A percentile compares a stretch with the other conserved stretches of the same genome.
Conservation (phyloP, 2,888 invertebrate genomes). For the Sarcophaga subvicina region DNA sequence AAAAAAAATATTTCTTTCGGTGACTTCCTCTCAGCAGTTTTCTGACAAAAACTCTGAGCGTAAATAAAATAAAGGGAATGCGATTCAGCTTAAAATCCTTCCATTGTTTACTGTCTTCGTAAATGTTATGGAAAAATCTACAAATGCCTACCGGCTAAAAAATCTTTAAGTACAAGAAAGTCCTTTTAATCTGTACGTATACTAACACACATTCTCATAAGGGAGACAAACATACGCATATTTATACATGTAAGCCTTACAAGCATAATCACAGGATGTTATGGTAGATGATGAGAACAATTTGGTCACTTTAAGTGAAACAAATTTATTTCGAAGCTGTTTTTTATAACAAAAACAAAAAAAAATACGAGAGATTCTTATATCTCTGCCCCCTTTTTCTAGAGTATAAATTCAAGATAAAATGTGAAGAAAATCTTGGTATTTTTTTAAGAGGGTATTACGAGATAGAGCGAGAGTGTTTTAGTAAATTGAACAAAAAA, state of each 20-base stretch:
- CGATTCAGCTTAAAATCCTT: no score
- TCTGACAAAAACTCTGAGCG: no score
- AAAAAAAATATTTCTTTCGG: no score
- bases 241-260: constrained; percentile 43
- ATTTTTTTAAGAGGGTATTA: constrained; percentile 8
- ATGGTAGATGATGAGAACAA: constrained; percentile 78
- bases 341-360: constrained; percentile 68
- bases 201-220: neutral
- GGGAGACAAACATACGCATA: neutral
- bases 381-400: constrained; percentile 23
- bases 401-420: neutral
- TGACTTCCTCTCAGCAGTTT: no score
- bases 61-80: no score
- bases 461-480: constrained; percentile 71
- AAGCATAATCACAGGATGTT: constrained; percentile 72
- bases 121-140: constrained; percentile 44
- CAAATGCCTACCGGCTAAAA: constrained; percentile 73
- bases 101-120: no score
- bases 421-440: neutral
- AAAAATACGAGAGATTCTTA: constrained; percentile 37
- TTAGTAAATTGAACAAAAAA: constrained; percentile 79
- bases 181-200: constrained; percentile 78
- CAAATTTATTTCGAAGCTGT: constrained; percentile 81
- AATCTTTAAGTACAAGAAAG: constrained; percentile 76
- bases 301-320: constrained; percentile 81